Evolutionary conservation across 2,797 vertebrate species (phyloP), one percentile per base, ranked within the genome.

Genomic region (Botia kubotai): DNA sequence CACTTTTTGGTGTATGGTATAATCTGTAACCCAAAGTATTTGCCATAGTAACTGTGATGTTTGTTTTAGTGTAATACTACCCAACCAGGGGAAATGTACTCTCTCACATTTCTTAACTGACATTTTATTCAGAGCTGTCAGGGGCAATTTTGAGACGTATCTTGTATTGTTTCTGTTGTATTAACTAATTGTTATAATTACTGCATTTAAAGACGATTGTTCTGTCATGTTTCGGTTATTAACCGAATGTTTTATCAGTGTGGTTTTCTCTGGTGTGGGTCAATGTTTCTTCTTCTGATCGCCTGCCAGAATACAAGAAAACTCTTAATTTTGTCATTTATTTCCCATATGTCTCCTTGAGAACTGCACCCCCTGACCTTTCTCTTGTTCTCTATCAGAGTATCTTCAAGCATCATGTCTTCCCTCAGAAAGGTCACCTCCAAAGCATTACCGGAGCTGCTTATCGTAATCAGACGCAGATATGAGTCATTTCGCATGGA

Each of bases 401-500:
- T 62, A 57, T 75, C 72, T 80, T 10, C 43, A 55, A 65, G 48
- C 46, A n/a, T 14, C 73, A 14, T 39, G 63, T 48, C 55, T 71
- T 69, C 80, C 33, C 72, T 76, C 52, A 71, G 55, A 21, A 39
- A 62, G 68, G 48, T 48, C n/a, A 33, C 58, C 39, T 43, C 48
- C 55, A 67, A 70, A 68, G 11, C 68, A 17, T 79, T 58, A 26
- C 62, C 53, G 36, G 63, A 66, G 69, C 58, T 67, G 80, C 58
- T 72, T 85, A 43, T 62, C 11, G 29, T 80, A 82, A 85, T 87
- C 72, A 75, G 72, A 46, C 69, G 33, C 84, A 84, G 77, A 78
- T 84, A 85, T 77, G 65, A 82, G 33, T 63, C 26, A 68, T 85
- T 80, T 85, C 55, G 80, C 55, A 80, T 80, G 58, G 77, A 82